A percentile compares a stretch with the other conserved stretches of the same genome.
Evolutionary conservation across 2,888 invertebrate genomes (phyloP).

Genomic region (Drosophila incognita): DNA sequence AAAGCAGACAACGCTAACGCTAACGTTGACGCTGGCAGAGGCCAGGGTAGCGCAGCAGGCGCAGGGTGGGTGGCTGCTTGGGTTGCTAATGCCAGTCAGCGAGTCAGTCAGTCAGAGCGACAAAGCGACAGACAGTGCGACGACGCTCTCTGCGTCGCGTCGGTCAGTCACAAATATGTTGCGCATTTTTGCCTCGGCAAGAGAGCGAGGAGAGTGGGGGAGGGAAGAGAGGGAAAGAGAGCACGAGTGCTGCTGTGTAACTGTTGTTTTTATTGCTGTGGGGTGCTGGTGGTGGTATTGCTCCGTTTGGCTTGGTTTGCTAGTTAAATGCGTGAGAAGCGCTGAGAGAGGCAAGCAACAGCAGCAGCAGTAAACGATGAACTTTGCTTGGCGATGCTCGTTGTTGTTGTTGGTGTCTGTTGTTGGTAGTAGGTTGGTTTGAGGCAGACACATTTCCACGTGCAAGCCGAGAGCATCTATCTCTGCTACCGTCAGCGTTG

Average conservation of each 20-base stretch:
- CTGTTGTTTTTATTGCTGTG: constrained; percentile 70
- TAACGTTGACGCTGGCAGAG: constrained; percentile 28
- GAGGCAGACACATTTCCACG: constrained; percentile 80
- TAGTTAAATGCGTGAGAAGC: constrained; percentile 77
- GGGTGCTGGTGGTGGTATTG: constrained; percentile 45
- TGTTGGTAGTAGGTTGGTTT: constrained; percentile 44
- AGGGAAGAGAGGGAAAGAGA: constrained; percentile 26
- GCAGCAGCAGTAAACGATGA: constrained; percentile 74
- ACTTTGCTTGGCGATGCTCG: constrained; percentile 74
- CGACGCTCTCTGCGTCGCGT: constrained; percentile 54
- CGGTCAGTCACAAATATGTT: constrained; percentile 82
- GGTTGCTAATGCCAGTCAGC: constrained; percentile 34
- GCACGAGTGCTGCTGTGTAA: constrained; percentile 68
- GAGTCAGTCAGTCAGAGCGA: constrained; percentile 32
- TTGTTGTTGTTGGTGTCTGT: constrained; percentile 39
- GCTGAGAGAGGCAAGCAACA: constrained; percentile 44
- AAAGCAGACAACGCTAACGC: constrained; percentile 64
- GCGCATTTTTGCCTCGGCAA: constrained; percentile 69
- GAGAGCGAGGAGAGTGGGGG: constrained; percentile 16
- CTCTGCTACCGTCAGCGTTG: constrained; percentile 18
- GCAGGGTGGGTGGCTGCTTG: constrained; percentile 59
- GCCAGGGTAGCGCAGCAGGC: constrained; percentile 26
- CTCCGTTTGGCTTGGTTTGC: constrained; percentile 33
- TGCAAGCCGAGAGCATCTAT: constrained; percentile 56
- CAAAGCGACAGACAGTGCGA: constrained; percentile 29